phyloP scores from a whole-genome alignment of 2,888 invertebrate genomes.

The Ctenicera cuprea region DNA sequence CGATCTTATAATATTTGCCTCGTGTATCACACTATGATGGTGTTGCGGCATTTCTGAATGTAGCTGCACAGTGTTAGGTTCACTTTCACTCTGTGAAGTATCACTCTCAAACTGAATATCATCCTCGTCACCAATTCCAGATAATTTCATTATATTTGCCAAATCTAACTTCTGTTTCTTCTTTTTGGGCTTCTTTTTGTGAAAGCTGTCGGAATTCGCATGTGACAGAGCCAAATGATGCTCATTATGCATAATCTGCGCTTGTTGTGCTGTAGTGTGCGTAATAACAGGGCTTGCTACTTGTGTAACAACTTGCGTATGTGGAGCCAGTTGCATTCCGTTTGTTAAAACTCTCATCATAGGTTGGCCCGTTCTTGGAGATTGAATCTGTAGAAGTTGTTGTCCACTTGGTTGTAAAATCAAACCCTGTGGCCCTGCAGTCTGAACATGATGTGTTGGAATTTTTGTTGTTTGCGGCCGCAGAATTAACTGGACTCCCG shows the following conservation, averaged over 20 bases:
- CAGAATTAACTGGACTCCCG: conserved; percentile 83
- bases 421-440: conserved; percentile 69
- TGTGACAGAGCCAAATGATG: conserved; percentile 40
- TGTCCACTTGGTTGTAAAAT: conserved; percentile 69
- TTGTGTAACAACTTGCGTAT: conserved; percentile 52
- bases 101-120: conserved; percentile 74
- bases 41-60: conserved; percentile 65
- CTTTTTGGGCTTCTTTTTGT: conserved; percentile 76
- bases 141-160: conserved; percentile 84
- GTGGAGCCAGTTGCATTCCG: conserved; percentile 68
- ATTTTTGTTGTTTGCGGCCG: conserved; percentile 78
- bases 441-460: conserved; percentile 66
- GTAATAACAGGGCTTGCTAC: conserved; percentile 49
- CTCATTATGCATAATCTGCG: conserved; percentile 66
- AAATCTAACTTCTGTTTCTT: conserved; percentile 79
- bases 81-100: conserved; percentile 70
- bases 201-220: conserved; percentile 62
- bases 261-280: conserved; percentile 58
- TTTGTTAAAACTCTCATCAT: conserved; percentile 79
- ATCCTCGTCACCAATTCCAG: conserved; percentile 80
- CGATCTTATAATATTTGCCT: conserved; percentile 53
- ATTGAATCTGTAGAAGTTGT: conserved; percentile 67
- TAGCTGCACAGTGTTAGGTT: conserved; percentile 66
- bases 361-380: conserved; percentile 70
- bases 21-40: conserved; percentile 50